These are phyloP conservation scores for Phaethornis superciliosus DNA, from an alignment of 2,113 vertebrate species.

Conservation along the genomic window DNA sequence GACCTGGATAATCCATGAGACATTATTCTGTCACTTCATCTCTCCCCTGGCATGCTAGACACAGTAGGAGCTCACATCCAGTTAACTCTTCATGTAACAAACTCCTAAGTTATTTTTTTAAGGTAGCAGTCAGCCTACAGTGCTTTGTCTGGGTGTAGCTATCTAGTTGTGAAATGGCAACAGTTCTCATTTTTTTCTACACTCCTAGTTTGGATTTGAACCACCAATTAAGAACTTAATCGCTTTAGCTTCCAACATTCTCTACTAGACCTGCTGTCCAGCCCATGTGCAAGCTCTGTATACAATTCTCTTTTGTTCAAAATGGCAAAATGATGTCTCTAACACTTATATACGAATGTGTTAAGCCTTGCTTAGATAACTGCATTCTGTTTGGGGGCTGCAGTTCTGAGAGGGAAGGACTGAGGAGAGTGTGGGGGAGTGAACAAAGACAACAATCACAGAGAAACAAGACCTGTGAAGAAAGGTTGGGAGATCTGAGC, in stretches of 20 bases:
- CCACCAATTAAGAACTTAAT: not conserved
- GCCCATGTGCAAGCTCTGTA: not conserved
- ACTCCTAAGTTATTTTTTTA: not conserved
- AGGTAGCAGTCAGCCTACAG: not conserved
- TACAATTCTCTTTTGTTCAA: not conserved
- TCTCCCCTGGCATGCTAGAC: not conserved
- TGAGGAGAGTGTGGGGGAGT: not conserved
- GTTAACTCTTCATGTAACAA: not conserved
- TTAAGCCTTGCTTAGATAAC: not conserved
- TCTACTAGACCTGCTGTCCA: not conserved
- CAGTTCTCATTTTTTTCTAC: not conserved
- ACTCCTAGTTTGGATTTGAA: not conserved
- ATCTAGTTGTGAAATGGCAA: not conserved
- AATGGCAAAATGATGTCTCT: not conserved
- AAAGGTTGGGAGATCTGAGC: not conserved
- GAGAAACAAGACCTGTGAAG: slow-evolving; percentile 20
- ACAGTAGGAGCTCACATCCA: not conserved
- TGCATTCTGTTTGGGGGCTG: not conserved
- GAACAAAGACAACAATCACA: not conserved
- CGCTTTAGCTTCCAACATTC: not conserved
- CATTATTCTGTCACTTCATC: not conserved
- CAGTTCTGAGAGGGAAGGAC: not conserved
- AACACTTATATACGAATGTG: not conserved
- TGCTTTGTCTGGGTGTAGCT: not conserved
- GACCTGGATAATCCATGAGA: not conserved